phyloP scores from a whole-genome alignment of 2,888 invertebrate species.

The Neocrepidodera transversa region DNA sequence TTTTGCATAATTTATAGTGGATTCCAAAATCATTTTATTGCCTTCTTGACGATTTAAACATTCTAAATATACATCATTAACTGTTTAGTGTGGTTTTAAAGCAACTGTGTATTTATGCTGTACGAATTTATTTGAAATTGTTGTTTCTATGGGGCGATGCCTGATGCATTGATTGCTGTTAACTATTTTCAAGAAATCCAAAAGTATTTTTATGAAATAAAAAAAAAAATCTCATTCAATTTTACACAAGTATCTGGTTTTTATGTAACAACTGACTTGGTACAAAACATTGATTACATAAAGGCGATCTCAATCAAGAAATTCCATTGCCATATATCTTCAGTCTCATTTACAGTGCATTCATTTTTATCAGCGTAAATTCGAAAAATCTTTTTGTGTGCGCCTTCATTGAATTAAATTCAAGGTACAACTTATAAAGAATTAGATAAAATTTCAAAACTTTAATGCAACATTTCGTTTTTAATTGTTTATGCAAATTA shows the following conservation, averaged over 20 bases:
- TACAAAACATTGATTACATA: conserved; percentile 9
- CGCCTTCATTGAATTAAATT: too few species aligned
- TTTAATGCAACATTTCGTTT: background rate
- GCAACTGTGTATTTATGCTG: conserved; percentile 22
- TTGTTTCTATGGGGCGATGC: conserved; percentile 9
- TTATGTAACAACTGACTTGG: conserved; percentile 6
- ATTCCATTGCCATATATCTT: conserved; percentile 5
- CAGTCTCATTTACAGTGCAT: too few species aligned
- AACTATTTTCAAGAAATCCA: background rate
- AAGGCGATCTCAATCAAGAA: conserved; percentile 11
- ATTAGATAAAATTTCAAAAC: background rate
- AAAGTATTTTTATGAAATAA: background rate
- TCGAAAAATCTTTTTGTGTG: too few species aligned
- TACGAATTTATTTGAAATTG: conserved; percentile 23
- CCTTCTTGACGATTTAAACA: conserved; percentile 18
- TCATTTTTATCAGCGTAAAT: too few species aligned
- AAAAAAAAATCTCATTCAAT: conserved; percentile 1
- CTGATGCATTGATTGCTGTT: conserved; percentile 14
- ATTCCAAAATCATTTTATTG: conserved; percentile 19
- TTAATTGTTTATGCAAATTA: conserved; percentile 1
- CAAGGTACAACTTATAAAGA: background rate
- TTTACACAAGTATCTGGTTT: conserved; percentile 13
- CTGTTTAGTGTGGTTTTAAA: conserved; percentile 27
- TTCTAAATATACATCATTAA: conserved; percentile 29
- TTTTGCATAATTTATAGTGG: conserved; percentile 24